Evolutionary conservation across 2,797 vertebrate genomes (phyloP).

Genomic region (Anguilla marmorata): DNA sequence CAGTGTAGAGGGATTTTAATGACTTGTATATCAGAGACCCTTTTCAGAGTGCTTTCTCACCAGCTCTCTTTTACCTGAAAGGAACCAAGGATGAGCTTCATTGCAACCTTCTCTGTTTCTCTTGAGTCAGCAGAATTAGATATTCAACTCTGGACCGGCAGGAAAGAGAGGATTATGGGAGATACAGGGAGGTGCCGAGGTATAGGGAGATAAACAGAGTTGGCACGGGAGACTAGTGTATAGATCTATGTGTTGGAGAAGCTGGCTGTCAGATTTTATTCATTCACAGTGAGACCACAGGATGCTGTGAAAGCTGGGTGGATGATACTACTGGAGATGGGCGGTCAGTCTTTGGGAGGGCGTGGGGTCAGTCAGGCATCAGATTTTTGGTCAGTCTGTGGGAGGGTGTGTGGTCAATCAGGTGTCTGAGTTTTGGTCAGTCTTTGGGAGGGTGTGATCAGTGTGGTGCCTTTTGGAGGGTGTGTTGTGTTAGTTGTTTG

Average conservation of each 20-base stretch:
- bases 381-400: background rate
- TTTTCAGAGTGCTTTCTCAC: background rate
- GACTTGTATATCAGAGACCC: background rate
- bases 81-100: background rate
- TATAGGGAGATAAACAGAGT: background rate
- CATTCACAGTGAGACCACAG: background rate
- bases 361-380: background rate
- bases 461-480: background rate
- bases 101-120: background rate
- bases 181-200: background rate
- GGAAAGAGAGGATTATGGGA: background rate
- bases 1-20: background rate
- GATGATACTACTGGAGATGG: background rate
- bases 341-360: background rate
- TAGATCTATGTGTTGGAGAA: background rate
- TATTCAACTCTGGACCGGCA: background rate
- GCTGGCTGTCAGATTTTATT: background rate
- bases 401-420: background rate
- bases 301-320: background rate
- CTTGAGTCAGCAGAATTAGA: background rate
- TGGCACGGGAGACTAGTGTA: background rate
- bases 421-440: background rate
- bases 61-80: slow-evolving; percentile 8
- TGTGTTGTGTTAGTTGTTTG: background rate
- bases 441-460: background rate